Base-by-base conservation (phyloP, 64 coral and sea anemone species). In the Montipora efflorescens region DNA sequence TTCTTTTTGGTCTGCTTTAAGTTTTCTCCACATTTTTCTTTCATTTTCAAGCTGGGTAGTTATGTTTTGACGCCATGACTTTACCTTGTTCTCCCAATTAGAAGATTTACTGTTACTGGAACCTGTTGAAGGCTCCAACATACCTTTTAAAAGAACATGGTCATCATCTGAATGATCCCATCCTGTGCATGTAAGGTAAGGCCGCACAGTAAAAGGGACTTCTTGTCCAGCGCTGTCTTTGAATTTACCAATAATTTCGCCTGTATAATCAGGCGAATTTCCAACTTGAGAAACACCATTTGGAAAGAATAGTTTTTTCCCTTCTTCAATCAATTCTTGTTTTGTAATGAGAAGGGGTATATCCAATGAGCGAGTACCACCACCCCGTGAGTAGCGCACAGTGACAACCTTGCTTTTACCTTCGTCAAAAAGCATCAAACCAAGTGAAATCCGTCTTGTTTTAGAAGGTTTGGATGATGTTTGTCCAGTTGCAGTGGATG, bases 371-470 rank as follows among this genome's bases (percentile, higher is more conserved):
- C 91, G 18, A 47, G 80, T 86, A 11, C 82, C 81, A 78, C 91
- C 91, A 21, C 90, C 90, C 58, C 52, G 78, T 51, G 48, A 61
- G 50, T 20, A 59, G 51, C 87, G 22, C 21, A 89, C 67, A 53
- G 47, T 75, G 23, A 84, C 90, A 92, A 45, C 84, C 14, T 84
- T 92, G n/a, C 58, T 44, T 76, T 76, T 75, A 13, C 14, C 36
- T 16, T 66, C 58, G 43, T 84, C 69, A 59, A 55, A 92, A 18
- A 84, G 79, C 90, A 92, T 92, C 80, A 79, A 62, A 58, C 90
- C 80, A 8, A 92, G 45, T 8, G 79, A 49, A 15, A 92, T 84
- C 9, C 51, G 50, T 18, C 80, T 83, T 25, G 80, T 84, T 71
- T 91, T 80, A 43, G 64, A 12, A 23, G 45, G 58, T 64, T 64